Evolutionary conservation across 2,113 vertebrate genomes (phyloP), one percentile per base, ranked within the genome.

Genomic region (Dipodomys merriami): DNA sequence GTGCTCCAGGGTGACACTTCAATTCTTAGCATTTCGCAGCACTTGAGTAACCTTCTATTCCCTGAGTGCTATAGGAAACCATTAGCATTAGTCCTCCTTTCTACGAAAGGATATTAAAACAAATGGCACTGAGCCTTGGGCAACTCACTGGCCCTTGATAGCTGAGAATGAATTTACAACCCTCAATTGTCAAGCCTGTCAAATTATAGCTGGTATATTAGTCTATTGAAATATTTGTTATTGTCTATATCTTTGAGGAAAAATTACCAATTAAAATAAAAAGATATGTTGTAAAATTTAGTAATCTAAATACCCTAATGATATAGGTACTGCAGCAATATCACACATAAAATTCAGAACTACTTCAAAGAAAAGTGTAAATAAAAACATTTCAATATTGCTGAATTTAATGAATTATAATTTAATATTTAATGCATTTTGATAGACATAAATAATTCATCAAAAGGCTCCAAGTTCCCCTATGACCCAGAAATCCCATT

Each of bases 81-180:
- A 83, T 94, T 83, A 87, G 60, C 72, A 65, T 83, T 27, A n/a
- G 86, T 89, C 57, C 27, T 35, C 64, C 62, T 80, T 88, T 94
- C 91, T 84, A 83, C 68, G 79, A 16, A 57, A 93, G 67, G 60
- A 74, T 78, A 71, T 86, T 93, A 90, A 86, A 92, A 60, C 46
- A 93, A 91, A 93, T 57, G n/a, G 60, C 87, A 49, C 72, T 69
- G 85, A 89, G 9, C 23, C 30, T 57, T 67, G 81, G 64, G 82
- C 81, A 86, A 83, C 22, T 64, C 64, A 77, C 53, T 83, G 0
- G 3, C 44, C 83, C 69, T 88, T 88, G 73, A 23, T 81, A 49
- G 10, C 53, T 19, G 60, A 86, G 7, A 62, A 9, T 64, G 33
- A 91, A 94, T 92, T 83, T 92, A 90, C 6, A 92, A 27, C 19